Conservation (phyloP, 2,113 vertebrate species). For the Delphinapterus leucas region DNA sequence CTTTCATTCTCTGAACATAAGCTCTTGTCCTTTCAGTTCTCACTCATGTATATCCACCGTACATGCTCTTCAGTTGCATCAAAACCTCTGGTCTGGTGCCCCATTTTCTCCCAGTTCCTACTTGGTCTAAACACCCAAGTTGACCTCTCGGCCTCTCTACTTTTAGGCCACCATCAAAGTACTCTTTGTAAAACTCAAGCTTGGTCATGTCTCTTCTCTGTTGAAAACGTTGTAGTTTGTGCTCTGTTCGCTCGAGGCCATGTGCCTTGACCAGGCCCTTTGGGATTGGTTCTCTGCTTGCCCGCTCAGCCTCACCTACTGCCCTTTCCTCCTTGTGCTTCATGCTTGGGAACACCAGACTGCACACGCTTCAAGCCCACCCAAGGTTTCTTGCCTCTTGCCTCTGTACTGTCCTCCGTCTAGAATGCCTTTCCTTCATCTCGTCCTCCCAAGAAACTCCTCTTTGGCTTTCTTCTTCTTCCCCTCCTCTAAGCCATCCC, state of each 20-base stretch:
- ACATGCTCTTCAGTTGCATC: neutral
- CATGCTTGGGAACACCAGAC: neutral
- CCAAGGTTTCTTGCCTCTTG: neutral
- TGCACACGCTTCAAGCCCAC: neutral
- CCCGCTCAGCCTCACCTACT: neutral
- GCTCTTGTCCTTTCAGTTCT: neutral
- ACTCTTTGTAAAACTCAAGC: neutral
- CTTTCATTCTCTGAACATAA: neutral
- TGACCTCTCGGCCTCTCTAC: neutral
- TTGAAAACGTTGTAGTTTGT: neutral
- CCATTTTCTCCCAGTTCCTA: neutral
- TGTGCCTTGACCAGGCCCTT: neutral
- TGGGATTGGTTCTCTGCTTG: neutral
- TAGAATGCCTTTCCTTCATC: neutral
- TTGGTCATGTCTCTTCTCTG: neutral
- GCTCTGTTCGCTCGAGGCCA: neutral
- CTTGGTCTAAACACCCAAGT: neutral
- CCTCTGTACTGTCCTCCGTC: neutral
- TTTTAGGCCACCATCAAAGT: neutral
- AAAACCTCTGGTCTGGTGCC: neutral
- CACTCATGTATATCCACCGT: neutral
- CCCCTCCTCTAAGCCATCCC: neutral
- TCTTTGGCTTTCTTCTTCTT: neutral
- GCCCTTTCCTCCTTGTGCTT: neutral
- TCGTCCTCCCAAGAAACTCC: too few species aligned